phyloP scores from a whole-genome alignment of 2,797 vertebrate genomes.

The Alectoris magna region DNA sequence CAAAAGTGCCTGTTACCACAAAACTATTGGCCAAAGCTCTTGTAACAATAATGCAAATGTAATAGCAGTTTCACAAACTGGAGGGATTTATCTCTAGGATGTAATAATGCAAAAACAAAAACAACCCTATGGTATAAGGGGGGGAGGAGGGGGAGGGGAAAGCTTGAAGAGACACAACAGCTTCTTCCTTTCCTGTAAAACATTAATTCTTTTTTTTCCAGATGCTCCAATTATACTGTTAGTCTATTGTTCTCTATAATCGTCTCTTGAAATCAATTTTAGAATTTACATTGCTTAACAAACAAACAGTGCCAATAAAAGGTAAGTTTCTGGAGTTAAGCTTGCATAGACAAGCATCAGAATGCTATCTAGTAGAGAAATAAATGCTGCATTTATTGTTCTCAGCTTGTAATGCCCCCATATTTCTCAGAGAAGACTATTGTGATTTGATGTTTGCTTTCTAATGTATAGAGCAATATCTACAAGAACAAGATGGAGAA shows the following conservation, averaged over 20 bases:
- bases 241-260: background rate
- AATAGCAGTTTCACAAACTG: background rate
- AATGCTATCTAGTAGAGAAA: background rate
- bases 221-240: rapidly evolving
- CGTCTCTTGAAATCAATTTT: background rate
- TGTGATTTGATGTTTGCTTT: background rate
- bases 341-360: background rate
- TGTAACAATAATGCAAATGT: background rate
- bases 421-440: background rate
- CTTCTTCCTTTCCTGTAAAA: background rate
- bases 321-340: background rate
- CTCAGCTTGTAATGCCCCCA: background rate
- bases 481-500: background rate
- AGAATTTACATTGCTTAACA: background rate
- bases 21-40: background rate
- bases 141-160: too few species aligned
- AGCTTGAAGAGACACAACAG: background rate
- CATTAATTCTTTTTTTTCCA: background rate
- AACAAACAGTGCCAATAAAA: background rate
- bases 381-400: background rate
- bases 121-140: background rate
- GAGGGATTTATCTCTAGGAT: background rate
- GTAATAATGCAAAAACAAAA: background rate
- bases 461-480: background rate
- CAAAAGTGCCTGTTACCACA: background rate